phyloP scores from a whole-genome alignment of 2,113 vertebrate species.

The Salminus brasiliensis region DNA sequence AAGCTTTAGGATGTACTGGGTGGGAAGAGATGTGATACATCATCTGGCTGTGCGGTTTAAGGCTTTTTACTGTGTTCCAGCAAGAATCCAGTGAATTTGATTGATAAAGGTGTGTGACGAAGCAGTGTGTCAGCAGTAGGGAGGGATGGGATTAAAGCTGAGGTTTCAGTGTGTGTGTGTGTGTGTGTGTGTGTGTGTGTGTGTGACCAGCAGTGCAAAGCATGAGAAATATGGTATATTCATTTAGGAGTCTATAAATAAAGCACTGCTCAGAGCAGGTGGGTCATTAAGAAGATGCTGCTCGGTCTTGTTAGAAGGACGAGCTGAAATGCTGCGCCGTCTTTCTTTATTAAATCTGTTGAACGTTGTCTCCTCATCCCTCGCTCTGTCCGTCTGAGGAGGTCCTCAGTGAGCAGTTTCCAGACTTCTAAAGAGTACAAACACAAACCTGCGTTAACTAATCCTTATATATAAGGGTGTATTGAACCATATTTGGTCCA shows the following conservation, averaged over 20 bases:
- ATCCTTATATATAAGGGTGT: too few species aligned
- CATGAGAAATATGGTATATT: neutral
- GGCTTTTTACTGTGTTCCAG: neutral
- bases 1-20: neutral
- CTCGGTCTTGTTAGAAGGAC: neutral
- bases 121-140: neutral
- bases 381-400: neutral
- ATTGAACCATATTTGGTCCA: too few species aligned
- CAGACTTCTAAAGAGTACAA: neutral
- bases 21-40: neutral
- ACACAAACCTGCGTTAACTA: too few species aligned
- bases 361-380: neutral
- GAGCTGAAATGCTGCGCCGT: neutral
- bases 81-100: neutral
- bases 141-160: conserved; percentile 4
- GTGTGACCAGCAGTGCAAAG: neutral
- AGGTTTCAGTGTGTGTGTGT: neutral
- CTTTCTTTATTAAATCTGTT: neutral
- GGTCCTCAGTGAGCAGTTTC: neutral
- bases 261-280: neutral
- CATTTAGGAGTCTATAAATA: conserved; percentile 1
- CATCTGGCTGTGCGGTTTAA: neutral
- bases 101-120: neutral
- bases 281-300: neutral
- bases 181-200: neutral